Base-by-base conservation (phyloP, 2,888 invertebrate species). In the Phytoseiulus persimilis region DNA sequence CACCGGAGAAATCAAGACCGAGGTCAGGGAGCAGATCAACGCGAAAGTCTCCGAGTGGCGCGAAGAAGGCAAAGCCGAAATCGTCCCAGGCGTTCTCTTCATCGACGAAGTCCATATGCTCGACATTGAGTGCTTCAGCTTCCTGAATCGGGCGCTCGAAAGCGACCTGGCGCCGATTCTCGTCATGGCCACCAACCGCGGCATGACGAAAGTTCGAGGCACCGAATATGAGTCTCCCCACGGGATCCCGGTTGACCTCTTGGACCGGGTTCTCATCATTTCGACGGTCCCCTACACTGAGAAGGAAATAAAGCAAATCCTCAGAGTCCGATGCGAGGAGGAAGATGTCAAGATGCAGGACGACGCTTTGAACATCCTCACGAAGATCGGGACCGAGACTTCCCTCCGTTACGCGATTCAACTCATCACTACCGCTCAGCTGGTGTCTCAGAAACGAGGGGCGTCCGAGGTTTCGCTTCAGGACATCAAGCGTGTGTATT, bases 51-150 rank as follows among this genome's bases (percentile, higher is more conserved):
- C 96, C 0, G 99, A 99, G 93, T 99, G 99, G 99, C 94, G 98
- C 32, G 99, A 99, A 92, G 99, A 99, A 93, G 99, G 99, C 0
- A 99, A 99, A 93, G 98, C 99, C 0, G 98, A 98, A 93, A 98
- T 99, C 92, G 97, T 98, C 83, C 99, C 99, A 0, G 99, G 99
- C 0, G 99, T 98, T 0, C 94, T 99, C 0, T 99, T 99, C 92
- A 96, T 99, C 91, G 98, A 99, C 92, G 98, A 99, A 94, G 97
- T 97, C 0, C 99, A 99, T 92, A 99, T 99, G 98, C 93, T 99
- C 91, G 99, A 99, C 93, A 97, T 99, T 84, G 99, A 99, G 93
- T 99, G 99, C 92, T 99, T 99, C 94, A 99, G 99, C 0, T 99
- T 96, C 93, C 94, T 99, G 11, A 99, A 99, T 93, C 95, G 99